Evolutionary conservation across 2,888 invertebrate species (phyloP), one percentile per base, ranked within the genome.

Genomic region (Heliconius aoede): DNA sequence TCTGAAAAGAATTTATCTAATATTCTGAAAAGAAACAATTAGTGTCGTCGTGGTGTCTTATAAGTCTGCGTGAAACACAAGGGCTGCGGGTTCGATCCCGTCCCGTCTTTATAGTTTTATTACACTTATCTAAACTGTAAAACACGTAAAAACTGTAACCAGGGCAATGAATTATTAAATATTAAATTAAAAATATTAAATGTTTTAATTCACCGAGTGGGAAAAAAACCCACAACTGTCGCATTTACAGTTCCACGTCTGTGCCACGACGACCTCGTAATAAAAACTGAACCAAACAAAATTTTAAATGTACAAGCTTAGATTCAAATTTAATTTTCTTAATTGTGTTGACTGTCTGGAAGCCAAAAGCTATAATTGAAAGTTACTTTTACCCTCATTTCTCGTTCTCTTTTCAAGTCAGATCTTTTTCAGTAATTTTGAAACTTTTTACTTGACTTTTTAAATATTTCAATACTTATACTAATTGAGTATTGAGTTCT

Each of bases 331-430:
- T 65, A 65, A 65, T 65, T 40, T 65, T 40, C 65, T 24, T 65
- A 65, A 65, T 40, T 65, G 24, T 40, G 36, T 65, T 65, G 64
- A 64, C 64, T 36, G 64, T 36, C 32, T 64, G 32, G 32, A 64
- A 64, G 65, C 65, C 65, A 40, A 65, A 65, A 65, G 36, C 65
- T 65, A 65, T 65, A 65, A 65, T 65, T 65, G 65, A 65, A 65
- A 65, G 65, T 65, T 40, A 65, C 65, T 65, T 65, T 65, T 65
- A 65, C 40, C 65, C 65, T 65, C 40, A 65, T 40, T 65, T 65
- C 65, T 65, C 36, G 65, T 65, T 24, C 36, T 65, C 64, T 36
- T n/a, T 64, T 64, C 64, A 36, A 40, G 24, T 65, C 62, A 5
- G 32, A 64, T 64, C 65, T 65, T 65, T 65, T 65, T 65, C 36